These are phyloP conservation scores for Ictalurus punctatus DNA, from an alignment of 2,113 vertebrate genomes.

Conservation along the genomic window DNA sequence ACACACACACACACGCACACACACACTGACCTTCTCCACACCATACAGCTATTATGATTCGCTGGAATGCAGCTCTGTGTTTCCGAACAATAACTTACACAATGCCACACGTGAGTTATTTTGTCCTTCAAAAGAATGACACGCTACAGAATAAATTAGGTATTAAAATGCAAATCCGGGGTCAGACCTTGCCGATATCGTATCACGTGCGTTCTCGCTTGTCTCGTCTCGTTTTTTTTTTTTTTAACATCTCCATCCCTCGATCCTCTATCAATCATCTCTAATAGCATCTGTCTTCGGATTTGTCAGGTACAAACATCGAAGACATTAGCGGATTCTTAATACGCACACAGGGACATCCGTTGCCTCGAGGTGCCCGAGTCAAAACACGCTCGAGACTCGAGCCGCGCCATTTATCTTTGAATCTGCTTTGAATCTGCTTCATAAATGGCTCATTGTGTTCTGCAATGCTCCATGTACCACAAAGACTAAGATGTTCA, in stretches of 20 bases:
- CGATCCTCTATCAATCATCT: background rate
- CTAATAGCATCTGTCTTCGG: background rate
- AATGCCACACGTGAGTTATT: conserved; percentile 1
- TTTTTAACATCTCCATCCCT: conserved; percentile 8
- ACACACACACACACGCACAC: background rate
- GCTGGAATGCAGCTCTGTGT: conserved; percentile 14
- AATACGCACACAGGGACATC: background rate
- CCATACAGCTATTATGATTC: conserved; percentile 27
- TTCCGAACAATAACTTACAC: conserved; percentile 15
- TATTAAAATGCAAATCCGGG: conserved; percentile 38
- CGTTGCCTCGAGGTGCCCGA: conserved; percentile 17
- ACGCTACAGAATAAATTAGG: conserved; percentile 8
- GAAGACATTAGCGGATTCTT: background rate
- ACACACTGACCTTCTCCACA: conserved; percentile 38
- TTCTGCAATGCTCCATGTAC: conserved; percentile 21
- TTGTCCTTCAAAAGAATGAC: background rate
- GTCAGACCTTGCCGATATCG: conserved; percentile 7
- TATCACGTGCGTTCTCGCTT: background rate
- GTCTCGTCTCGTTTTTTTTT: background rate
- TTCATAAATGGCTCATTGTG: conserved; percentile 27
- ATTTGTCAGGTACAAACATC: conserved; percentile 13
- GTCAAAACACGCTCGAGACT: conserved; percentile 15
- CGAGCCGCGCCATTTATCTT: background rate
- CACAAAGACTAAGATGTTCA: conserved; percentile 8
- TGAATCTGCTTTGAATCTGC: conserved; percentile 27